Percentiles rank a stretch among this genome's conserved stretches.
These are phyloP conservation scores for Enteromius mattozi DNA, from an alignment of 2,797 vertebrate species.

Conservation along the genomic window DNA sequence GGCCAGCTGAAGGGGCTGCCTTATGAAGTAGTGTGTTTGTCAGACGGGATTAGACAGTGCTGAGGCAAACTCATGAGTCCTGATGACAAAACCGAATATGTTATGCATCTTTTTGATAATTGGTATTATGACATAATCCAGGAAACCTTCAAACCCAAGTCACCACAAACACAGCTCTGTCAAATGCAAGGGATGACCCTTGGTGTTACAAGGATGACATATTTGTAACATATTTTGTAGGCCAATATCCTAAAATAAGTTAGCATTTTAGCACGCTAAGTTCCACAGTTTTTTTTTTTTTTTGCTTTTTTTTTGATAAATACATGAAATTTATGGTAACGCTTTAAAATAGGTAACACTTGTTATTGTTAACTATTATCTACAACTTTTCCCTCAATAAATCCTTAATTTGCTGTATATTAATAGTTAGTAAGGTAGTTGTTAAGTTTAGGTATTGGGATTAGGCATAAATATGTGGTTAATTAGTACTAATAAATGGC, in stretches of 20 bases:
- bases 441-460: too few species aligned
- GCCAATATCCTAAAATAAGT: neutral
- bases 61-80: constrained; percentile 46
- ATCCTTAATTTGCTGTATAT: too few species aligned
- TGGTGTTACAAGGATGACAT: neutral
- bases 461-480: too few species aligned
- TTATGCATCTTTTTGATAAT: neutral
- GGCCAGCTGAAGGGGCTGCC: constrained; percentile 54
- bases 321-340: too few species aligned
- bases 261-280: neutral
- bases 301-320: too few species aligned
- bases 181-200: neutral
- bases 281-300: too few species aligned
- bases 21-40: constrained; percentile 62
- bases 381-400: too few species aligned
- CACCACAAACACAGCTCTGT: neutral
- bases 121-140: neutral
- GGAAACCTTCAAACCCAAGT: neutral
- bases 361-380: too few species aligned
- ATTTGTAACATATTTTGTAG: neutral
- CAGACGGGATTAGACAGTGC: constrained; percentile 54
- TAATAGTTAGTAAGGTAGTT: too few species aligned
- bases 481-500: too few species aligned
- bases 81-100: constrained; percentile 37
- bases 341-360: too few species aligned